Evolutionary conservation across 2,797 vertebrate genomes (phyloP).

Genomic region (Pseudocheirus occidentalis): DNA sequence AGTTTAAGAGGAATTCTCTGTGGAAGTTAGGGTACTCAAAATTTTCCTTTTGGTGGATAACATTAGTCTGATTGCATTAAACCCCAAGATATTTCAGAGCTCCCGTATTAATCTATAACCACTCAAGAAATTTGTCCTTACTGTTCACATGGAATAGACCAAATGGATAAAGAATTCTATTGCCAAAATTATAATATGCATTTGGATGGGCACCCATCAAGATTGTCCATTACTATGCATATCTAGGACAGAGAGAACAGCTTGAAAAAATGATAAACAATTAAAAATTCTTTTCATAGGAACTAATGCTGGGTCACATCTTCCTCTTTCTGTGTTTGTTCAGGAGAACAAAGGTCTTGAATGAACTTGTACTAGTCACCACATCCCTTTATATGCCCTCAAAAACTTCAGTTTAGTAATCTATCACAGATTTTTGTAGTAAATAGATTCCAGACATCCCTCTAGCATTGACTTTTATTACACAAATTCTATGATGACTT

Average conservation of each 20-base stretch:
- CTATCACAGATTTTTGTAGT: neutral
- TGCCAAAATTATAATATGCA: neutral
- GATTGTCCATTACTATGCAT: neutral
- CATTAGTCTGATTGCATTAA: neutral
- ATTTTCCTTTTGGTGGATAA: neutral
- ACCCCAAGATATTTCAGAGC: neutral
- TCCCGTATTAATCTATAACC: neutral
- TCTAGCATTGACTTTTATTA: neutral
- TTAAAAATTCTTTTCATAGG: neutral
- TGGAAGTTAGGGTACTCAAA: neutral
- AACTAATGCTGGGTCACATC: neutral
- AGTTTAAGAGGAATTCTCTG: neutral
- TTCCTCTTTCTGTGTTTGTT: neutral
- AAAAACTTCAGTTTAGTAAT: neutral
- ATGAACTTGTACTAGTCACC: neutral
- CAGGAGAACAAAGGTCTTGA: neutral
- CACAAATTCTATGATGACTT: neutral
- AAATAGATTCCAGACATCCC: neutral
- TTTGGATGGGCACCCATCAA: neutral
- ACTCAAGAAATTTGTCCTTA: neutral
- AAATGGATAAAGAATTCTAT: neutral
- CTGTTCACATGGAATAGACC: neutral
- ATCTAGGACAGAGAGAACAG: neutral
- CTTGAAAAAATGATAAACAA: neutral
- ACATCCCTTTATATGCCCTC: neutral